phyloP scores from a whole-genome alignment of 2,888 invertebrate genomes.

The Cistogaster globosa region DNA sequence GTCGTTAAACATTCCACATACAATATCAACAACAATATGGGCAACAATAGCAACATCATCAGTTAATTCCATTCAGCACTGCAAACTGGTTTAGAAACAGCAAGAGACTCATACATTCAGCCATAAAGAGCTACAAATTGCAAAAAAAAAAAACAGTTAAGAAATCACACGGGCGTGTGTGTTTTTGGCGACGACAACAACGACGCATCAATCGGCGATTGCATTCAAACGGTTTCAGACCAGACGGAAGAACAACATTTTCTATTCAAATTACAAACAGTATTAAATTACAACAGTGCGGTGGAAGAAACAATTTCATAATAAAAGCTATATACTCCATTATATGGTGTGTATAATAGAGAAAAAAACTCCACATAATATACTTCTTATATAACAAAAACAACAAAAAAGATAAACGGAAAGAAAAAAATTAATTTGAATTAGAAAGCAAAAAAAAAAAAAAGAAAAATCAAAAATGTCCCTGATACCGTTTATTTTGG shows the following conservation, averaged over 20 bases:
- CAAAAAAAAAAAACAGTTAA: conserved; percentile 74
- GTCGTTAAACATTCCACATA: conserved; percentile 54
- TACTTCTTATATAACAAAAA: neutral
- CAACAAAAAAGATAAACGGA: no score
- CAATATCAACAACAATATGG: conserved; percentile 46
- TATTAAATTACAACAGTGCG: conserved; percentile 60
- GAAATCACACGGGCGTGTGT: conserved; percentile 75
- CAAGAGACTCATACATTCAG: conserved; percentile 70
- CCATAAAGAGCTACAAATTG: conserved; percentile 71
- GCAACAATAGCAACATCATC: conserved; percentile 36
- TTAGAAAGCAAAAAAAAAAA: conserved; percentile 15
- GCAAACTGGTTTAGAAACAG: conserved; percentile 76
- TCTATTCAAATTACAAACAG: conserved; percentile 52
- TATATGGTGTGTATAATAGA: conserved; percentile 27
- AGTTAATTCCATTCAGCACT: conserved; percentile 76
- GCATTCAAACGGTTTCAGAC: conserved; percentile 72
- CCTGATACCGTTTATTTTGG: conserved; percentile 76
- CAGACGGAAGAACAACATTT: conserved; percentile 67
- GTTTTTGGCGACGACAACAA: conserved; percentile 70
- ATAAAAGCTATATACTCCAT: conserved; percentile 19
- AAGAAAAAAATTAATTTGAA: neutral
- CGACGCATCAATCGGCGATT: conserved; percentile 73
- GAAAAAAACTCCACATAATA: conserved; percentile 32
- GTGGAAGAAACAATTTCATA: conserved; percentile 44
- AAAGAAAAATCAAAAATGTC: conserved; percentile 73